phyloP scores from a whole-genome alignment of 2,888 invertebrate genomes.

The Drosophila phalerata region DNA sequence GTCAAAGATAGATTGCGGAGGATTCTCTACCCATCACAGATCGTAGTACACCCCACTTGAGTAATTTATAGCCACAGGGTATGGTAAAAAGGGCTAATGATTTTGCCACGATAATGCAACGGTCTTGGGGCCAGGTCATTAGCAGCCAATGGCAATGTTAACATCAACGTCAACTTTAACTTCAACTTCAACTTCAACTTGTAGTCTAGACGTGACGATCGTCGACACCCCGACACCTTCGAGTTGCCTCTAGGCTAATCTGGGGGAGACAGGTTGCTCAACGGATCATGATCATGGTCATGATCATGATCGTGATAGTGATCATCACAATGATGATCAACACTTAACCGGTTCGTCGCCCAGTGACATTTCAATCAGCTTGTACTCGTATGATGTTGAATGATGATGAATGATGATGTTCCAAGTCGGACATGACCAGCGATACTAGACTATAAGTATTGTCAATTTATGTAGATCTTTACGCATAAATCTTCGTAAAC shows the following conservation, averaged over 20 bases:
- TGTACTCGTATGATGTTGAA: constrained; percentile 15
- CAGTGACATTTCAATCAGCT: constrained; percentile 53
- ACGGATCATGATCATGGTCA: constrained; percentile 21
- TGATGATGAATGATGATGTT: constrained; percentile 29
- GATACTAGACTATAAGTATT: constrained; percentile 9
- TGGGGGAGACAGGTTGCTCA: constrained; percentile 34
- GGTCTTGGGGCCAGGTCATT: constrained; percentile 46
- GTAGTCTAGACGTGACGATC: constrained; percentile 43
- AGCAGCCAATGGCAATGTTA: constrained; percentile 38
- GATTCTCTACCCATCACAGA: background rate
- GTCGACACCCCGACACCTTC: constrained; percentile 34
- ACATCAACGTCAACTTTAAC: constrained; percentile 13
- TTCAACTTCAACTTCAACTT: constrained; percentile 7
- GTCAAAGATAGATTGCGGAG: background rate
- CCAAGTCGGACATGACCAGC: constrained; percentile 1
- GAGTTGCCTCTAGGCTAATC: constrained; percentile 19
- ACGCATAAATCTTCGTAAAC: constrained; percentile 10
- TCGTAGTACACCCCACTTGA: background rate
- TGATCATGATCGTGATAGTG: background rate
- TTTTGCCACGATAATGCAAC: constrained; percentile 50
- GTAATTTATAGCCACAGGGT: constrained; percentile 12
- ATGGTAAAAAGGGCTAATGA: constrained; percentile 50
- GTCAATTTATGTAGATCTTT: background rate
- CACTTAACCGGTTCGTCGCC: constrained; percentile 38
- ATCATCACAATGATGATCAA: constrained; percentile 3